Conservation (phyloP, 2,888 invertebrate species). For the Hofmannophila pseudospretella region DNA sequence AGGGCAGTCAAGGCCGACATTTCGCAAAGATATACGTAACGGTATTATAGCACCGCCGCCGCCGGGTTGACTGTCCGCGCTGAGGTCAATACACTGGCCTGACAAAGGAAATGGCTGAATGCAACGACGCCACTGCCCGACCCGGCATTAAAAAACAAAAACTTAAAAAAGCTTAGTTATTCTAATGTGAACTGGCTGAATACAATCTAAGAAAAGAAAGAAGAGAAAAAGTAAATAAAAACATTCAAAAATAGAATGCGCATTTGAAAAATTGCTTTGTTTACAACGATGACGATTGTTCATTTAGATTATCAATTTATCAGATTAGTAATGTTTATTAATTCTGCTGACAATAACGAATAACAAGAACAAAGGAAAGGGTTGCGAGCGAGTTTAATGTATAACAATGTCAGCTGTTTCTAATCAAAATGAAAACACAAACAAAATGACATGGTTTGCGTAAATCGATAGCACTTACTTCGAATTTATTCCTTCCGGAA, state of each 20-base stretch:
- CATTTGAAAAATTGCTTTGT: not conserved
- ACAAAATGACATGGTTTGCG: conserved; percentile 34
- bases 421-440: conserved; percentile 71
- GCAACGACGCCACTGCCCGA: not conserved
- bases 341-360: too few relatives aligned
- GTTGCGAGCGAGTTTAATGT: conserved; percentile 12
- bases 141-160: not conserved
- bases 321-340: too few relatives aligned
- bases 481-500: conserved; percentile 81
- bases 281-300: not conserved
- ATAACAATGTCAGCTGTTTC: conserved; percentile 78
- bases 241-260: not conserved
- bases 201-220: not conserved
- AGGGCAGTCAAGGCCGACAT: conserved; percentile 23
- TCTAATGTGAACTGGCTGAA: not conserved
- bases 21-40: conserved; percentile 38
- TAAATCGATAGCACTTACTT: conserved; percentile 62
- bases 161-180: not conserved
- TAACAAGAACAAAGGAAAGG: conserved; percentile 54
- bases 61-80: conserved; percentile 42
- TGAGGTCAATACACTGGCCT: conserved; percentile 46
- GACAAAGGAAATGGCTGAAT: conserved; percentile 33
- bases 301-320: too few relatives aligned
- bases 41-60: conserved; percentile 26
- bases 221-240: not conserved